phyloP scores from a whole-genome alignment of 2,113 vertebrate genomes.

The human region GRCh38 chrY:17621501-17622000 shows the following conservation, averaged over 20 bases:
- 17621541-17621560: neutral
- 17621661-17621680: neutral
- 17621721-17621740: neutral
- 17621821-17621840: neutral
- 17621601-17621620: neutral
- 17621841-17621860: too few species aligned
- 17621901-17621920: neutral
- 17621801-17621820: neutral
- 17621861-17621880: too few species aligned
- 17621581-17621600: neutral
- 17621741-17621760: neutral
- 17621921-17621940: too few species aligned
- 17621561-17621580: fast-evolving
- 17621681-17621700: neutral
- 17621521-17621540: slow-evolving; percentile 96
- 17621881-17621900: slow-evolving; percentile 59
- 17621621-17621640: neutral
- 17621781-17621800: neutral
- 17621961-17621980: too few species aligned
- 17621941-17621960: too few species aligned
- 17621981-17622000: too few species aligned
- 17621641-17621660: neutral
- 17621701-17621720: neutral
- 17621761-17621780: neutral
- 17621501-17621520: slow-evolving; percentile 97